phyloP scores from a whole-genome alignment of 2,113 vertebrate genomes.

The Prochilodus magdalenae region DNA sequence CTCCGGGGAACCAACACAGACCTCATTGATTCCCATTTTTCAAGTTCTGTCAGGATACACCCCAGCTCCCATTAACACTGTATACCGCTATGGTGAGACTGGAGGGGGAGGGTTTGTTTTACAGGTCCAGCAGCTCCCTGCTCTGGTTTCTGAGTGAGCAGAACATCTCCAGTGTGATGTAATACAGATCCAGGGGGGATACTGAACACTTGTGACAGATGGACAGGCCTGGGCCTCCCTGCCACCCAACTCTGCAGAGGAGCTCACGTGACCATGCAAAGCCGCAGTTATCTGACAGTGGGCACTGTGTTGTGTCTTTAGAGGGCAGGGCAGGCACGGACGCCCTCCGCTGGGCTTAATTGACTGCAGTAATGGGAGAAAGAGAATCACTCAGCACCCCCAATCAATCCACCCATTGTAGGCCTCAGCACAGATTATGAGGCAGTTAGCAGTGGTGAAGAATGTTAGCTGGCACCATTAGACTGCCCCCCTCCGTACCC shows the following conservation, averaged over 20 bases:
- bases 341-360: conserved; percentile 26
- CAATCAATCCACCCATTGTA: conserved; percentile 75
- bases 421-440: conserved; percentile 71
- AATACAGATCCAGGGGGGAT: conserved; percentile 47
- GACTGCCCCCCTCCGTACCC: conserved; percentile 22
- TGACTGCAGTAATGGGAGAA: conserved; percentile 47
- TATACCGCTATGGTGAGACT: conserved; percentile 6
- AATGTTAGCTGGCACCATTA: conserved; percentile 70
- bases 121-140: not conserved
- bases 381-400: conserved; percentile 44
- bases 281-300: conserved; percentile 31
- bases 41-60: not conserved
- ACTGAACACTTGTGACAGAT: conserved; percentile 55
- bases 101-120: conserved; percentile 30
- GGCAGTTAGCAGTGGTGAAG: conserved; percentile 70
- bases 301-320: conserved; percentile 33
- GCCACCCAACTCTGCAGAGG: not conserved
- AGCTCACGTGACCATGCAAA: conserved; percentile 29
- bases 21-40: not conserved
- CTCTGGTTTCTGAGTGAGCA: conserved; percentile 40
- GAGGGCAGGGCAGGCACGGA: conserved; percentile 20
- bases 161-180: conserved; percentile 48
- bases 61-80: conserved; percentile 16
- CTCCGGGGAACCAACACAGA: not conserved
- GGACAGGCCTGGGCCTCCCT: conserved; percentile 26